A percentile compares a stretch with the other conserved stretches of the same genome.
phyloP scores from a whole-genome alignment of 2,113 vertebrate species.

The Dicrurus megarhynchus region DNA sequence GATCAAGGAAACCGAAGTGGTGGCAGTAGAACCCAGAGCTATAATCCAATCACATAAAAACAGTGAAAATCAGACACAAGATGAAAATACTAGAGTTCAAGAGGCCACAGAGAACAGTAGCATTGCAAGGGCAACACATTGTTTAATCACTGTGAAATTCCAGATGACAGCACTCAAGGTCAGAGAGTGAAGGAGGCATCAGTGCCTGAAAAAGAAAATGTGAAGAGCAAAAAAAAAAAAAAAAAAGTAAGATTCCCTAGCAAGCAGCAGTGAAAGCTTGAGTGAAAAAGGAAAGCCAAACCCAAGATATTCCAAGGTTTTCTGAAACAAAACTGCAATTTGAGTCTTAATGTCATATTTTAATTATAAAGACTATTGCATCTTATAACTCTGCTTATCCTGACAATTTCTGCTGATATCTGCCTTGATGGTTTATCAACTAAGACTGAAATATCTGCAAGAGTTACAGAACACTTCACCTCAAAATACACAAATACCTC shows the following conservation, averaged over 20 bases:
- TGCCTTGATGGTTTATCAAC: not conserved
- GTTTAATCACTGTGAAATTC: constrained; percentile 63
- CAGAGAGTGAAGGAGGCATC: constrained; percentile 24
- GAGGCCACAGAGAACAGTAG: constrained; percentile 32
- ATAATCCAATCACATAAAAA: constrained; percentile 9
- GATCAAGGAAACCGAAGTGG: constrained; percentile 34
- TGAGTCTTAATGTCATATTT: not conserved
- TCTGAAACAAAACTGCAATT: not conserved
- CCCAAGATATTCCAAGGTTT: not conserved
- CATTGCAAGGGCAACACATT: constrained; percentile 46
- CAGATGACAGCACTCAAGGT: constrained; percentile 67
- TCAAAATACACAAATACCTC: not conserved
- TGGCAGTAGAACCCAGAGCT: not conserved
- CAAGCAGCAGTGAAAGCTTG: not conserved
- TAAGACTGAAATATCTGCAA: not conserved
- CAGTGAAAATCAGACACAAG: constrained; percentile 12
- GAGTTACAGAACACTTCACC: not conserved
- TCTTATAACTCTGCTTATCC: not conserved
- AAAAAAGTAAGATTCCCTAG: not conserved
- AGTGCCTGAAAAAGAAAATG: constrained; percentile 48
- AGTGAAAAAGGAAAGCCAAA: not conserved
- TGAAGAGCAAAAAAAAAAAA: constrained; percentile 10
- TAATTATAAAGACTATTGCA: not conserved
- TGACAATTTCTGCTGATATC: not conserved
- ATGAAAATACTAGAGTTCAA: constrained; percentile 56